Conservation (phyloP, 2,888 invertebrate genomes). For the Drosophila mimetica region DNA sequence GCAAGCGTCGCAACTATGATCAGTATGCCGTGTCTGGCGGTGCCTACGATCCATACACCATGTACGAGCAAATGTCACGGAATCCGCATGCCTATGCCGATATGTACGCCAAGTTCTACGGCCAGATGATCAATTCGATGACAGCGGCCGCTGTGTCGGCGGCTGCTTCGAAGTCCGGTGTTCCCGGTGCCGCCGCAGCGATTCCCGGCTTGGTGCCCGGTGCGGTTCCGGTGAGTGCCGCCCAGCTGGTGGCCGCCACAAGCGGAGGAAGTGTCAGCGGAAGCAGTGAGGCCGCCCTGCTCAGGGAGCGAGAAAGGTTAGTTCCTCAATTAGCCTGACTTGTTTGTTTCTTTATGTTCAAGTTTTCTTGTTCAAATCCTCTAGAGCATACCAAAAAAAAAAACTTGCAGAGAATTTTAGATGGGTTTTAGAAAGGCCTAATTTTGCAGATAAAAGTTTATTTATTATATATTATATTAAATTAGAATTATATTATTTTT, state of each 20-base stretch:
- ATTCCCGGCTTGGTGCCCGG: slow-evolving; percentile 10
- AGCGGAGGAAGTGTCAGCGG: slow-evolving; percentile 2
- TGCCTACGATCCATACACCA: slow-evolving; percentile 56
- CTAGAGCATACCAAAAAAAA: neutral
- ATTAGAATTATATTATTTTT: no score
- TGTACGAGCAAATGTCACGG: slow-evolving; percentile 67
- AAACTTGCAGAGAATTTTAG: slow-evolving; percentile 8
- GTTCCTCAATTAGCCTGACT: slow-evolving; percentile 8
- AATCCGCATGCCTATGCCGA: slow-evolving; percentile 65
- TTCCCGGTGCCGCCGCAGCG: neutral
- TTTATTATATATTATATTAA: no score
- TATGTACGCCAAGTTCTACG: slow-evolving; percentile 69
- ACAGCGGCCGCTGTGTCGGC: slow-evolving; percentile 52
- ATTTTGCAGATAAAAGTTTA: no score
- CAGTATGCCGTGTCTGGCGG: slow-evolving; percentile 34
- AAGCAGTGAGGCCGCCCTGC: slow-evolving; percentile 55
- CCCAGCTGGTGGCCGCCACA: slow-evolving; percentile 10
- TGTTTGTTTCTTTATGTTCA: neutral
- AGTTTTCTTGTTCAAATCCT: slow-evolving; percentile 8
- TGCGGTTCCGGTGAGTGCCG: slow-evolving; percentile 1
- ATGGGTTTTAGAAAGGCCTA: neutral
- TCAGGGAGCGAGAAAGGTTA: slow-evolving; percentile 65
- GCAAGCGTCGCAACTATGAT: slow-evolving; percentile 58
- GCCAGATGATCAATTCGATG: slow-evolving; percentile 69
- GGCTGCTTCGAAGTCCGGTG: slow-evolving; percentile 12